These are phyloP conservation scores for Mastacembelus armatus DNA, from an alignment of 2,797 vertebrate genomes.

Conservation along the genomic window DNA sequence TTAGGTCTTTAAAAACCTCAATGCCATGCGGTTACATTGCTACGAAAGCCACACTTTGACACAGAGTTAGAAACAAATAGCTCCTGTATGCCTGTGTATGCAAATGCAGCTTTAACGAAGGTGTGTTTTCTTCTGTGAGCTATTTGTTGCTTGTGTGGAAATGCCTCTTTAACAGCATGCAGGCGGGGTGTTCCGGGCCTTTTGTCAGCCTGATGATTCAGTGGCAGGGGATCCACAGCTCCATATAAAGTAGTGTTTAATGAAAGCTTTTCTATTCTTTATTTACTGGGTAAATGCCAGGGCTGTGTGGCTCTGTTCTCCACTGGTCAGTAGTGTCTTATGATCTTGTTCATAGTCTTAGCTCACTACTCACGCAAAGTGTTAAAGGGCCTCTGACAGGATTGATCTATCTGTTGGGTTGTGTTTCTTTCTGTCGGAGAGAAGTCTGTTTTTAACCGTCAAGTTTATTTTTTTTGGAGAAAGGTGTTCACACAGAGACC, in stretches of 20 bases:
- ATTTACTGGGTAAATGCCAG: conserved; percentile 22
- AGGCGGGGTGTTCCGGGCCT: conserved; percentile 1
- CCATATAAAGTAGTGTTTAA: conserved; percentile 17
- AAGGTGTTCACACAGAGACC: conserved; percentile 69
- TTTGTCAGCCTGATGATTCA: conserved; percentile 17
- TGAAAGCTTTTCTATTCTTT: conserved; percentile 28
- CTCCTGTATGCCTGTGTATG: conserved; percentile 25
- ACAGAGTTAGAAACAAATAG: conserved; percentile 23
- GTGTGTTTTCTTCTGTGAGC: conserved; percentile 5
- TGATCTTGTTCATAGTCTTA: conserved; percentile 40
- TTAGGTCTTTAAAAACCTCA: conserved; percentile 1
- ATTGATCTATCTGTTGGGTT: conserved; percentile 57
- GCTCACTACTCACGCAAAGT: conserved; percentile 63
- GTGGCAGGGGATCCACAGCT: conserved; percentile 39
- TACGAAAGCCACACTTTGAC: not conserved
- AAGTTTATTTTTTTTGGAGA: conserved; percentile 29
- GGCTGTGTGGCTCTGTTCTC: conserved; percentile 37
- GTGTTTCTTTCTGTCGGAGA: conserved; percentile 45
- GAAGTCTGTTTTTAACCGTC: conserved; percentile 42
- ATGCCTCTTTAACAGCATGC: conserved; percentile 40
- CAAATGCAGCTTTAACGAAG: conserved; percentile 49
- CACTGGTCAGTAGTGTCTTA: conserved; percentile 51
- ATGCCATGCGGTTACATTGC: not conserved
- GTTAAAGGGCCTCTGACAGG: conserved; percentile 66
- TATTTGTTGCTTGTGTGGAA: conserved; percentile 27